phyloP scores from a whole-genome alignment of 2,797 vertebrate genomes.

The Lutjanus argentimaculatus region DNA sequence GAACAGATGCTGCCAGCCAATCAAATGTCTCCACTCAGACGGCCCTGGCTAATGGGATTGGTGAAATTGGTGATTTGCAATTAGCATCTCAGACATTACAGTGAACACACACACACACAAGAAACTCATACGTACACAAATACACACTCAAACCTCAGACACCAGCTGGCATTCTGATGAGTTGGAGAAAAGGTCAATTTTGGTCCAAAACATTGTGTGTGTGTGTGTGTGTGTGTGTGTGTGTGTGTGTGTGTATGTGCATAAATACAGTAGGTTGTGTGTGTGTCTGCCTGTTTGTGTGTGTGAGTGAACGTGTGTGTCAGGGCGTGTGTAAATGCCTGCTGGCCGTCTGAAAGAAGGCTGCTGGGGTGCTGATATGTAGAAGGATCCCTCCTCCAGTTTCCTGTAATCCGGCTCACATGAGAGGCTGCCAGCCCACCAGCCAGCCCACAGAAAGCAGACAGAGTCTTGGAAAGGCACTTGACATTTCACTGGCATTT shows the following conservation, averaged over 20 bases:
- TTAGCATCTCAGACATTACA: slow-evolving; percentile 60
- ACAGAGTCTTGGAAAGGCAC: slow-evolving; percentile 73
- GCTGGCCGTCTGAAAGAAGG: slow-evolving; percentile 47
- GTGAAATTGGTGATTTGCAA: slow-evolving; percentile 62
- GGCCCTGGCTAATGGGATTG: slow-evolving; percentile 55
- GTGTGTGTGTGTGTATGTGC: slow-evolving; percentile 7
- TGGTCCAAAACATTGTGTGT: slow-evolving; percentile 21
- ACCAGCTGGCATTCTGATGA: slow-evolving; percentile 63
- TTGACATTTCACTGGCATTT: slow-evolving; percentile 85
- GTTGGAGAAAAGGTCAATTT: slow-evolving; percentile 58
- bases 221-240: slow-evolving; percentile 20
- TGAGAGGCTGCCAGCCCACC: slow-evolving; percentile 56
- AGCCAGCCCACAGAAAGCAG: slow-evolving; percentile 50
- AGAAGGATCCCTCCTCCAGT: slow-evolving; percentile 55
- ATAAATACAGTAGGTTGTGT: slow-evolving; percentile 7
- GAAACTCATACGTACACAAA: slow-evolving; percentile 14
- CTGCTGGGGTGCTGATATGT: slow-evolving; percentile 64
- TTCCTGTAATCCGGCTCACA: slow-evolving; percentile 68
- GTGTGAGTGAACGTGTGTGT: slow-evolving; percentile 46
- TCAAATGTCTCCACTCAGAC: slow-evolving; percentile 63
- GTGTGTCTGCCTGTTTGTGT: slow-evolving; percentile 15
- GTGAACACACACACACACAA: slow-evolving; percentile 21
- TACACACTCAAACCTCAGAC: slow-evolving; percentile 19
- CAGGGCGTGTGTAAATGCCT: slow-evolving; percentile 46
- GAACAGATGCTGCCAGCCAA: slow-evolving; percentile 68